Conservation (phyloP, 2,113 vertebrate genomes). For the Pelusios castaneus region DNA sequence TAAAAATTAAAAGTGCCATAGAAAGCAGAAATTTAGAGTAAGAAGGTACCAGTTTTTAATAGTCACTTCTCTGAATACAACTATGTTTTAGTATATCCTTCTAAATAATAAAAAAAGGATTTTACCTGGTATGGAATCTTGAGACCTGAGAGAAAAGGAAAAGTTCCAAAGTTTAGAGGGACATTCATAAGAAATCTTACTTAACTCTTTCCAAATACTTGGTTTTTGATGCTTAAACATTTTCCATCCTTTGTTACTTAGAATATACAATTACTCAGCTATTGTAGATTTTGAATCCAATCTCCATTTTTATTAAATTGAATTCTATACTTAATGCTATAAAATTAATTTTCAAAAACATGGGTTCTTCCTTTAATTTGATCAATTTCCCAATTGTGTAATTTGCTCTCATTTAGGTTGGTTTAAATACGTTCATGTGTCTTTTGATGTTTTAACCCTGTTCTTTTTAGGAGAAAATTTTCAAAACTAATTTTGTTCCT, state of each 20-base stretch:
- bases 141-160: not conserved
- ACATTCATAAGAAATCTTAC: not conserved
- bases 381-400: not conserved
- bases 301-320: not conserved
- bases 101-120: not conserved
- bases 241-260: not conserved
- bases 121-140: not conserved
- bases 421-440: not conserved
- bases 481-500: not conserved
- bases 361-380: not conserved
- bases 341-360: not conserved
- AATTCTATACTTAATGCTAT: not conserved
- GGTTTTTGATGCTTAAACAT: not conserved
- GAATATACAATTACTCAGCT: not conserved
- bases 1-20: not conserved
- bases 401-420: not conserved
- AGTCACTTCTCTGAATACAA: not conserved
- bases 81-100: not conserved
- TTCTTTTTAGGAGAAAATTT: not conserved
- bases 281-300: not conserved
- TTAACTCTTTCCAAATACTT: not conserved
- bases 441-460: not conserved
- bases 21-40: not conserved
- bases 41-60: not conserved
- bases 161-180: not conserved